Percentiles rank a stretch among this genome's conserved stretches.
Evolutionary conservation across 1,140 invertebrate genomes (phyloP).

Genomic region (Saccostrea echinata): DNA sequence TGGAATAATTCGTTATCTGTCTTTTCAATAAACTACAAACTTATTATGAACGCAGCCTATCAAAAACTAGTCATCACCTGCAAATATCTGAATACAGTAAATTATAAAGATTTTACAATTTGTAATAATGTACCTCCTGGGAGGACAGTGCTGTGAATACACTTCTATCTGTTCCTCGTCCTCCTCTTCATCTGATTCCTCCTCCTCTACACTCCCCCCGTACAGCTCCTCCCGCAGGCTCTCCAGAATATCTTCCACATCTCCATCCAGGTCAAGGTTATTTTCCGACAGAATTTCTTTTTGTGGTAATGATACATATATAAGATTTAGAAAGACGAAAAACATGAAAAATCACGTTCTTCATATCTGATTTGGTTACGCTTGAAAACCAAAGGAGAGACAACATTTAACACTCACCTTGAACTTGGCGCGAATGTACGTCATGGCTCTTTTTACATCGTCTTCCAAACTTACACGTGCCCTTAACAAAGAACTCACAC

Average conservation of each 20-base stretch:
- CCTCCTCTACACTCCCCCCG: neutral
- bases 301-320: neutral
- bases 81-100: neutral
- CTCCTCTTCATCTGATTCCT: neutral
- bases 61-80: neutral
- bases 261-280: neutral
- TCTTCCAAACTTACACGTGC: constrained; percentile 4
- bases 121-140: neutral
- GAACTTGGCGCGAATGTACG: neutral
- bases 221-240: neutral
- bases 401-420: neutral
- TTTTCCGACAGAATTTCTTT: neutral
- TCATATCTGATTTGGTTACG: neutral
- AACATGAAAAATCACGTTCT: no score
- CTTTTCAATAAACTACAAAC: neutral
- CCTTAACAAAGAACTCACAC: neutral
- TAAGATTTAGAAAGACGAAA: neutral
- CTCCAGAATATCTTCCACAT: neutral
- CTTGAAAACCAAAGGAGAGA: no score
- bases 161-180: neutral
- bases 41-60: neutral
- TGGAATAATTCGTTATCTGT: neutral
- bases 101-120: neutral
- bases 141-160: neutral
- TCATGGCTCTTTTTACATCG: neutral